These are phyloP conservation scores for Peromyscus nudipes DNA, from an alignment of 2,797 vertebrate species.

Conservation along the genomic window DNA sequence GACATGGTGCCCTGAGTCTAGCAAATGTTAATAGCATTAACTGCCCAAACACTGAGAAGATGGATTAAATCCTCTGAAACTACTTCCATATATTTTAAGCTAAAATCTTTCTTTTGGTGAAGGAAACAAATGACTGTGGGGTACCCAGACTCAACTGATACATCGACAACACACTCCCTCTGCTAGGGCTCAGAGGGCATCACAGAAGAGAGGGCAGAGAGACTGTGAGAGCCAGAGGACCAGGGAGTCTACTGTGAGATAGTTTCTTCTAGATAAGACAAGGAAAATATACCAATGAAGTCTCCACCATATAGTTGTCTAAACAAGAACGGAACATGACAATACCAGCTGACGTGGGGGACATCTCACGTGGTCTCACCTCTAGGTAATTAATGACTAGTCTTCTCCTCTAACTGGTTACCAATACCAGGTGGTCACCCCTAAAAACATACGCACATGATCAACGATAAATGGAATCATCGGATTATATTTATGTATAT, in stretches of 20 bases:
- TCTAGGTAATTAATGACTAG: not conserved
- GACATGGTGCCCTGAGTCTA: not conserved
- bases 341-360: not conserved
- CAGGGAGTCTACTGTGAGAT: not conserved
- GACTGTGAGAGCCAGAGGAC: no score
- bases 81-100: not conserved
- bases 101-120: not conserved
- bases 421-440: not conserved
- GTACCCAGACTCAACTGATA: not conserved
- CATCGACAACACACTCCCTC: not conserved
- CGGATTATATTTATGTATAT: not conserved
- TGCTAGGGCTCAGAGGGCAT: no score
- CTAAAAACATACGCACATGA: not conserved
- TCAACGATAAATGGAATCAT: not conserved
- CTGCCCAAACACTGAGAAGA: not conserved
- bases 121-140: not conserved
- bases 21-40: rapidly evolving
- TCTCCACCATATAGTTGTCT: not conserved
- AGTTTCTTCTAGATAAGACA: not conserved
- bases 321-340: not conserved
- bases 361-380: no score
- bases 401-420: not conserved
- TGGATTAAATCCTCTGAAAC: not conserved
- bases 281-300: not conserved
- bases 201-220: not conserved